Percentiles rank a stretch among this genome's conserved stretches.
Evolutionary conservation across 2,888 invertebrate genomes (phyloP).

Genomic region (Heliconius sara): DNA sequence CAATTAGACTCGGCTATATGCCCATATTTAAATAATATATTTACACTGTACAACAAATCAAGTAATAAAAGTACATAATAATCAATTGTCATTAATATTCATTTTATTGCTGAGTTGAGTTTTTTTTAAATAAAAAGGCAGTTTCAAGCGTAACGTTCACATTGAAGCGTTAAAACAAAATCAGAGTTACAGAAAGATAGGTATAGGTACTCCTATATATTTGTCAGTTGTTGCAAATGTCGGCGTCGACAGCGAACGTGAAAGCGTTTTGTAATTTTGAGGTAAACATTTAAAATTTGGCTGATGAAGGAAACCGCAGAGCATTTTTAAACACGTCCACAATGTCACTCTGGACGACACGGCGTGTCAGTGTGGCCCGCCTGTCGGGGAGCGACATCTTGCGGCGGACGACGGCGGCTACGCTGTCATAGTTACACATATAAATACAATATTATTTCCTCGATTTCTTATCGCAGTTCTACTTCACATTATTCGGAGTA

Average conservation of each 20-base stretch:
- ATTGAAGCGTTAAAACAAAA: constrained; percentile 1
- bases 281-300: constrained; percentile 46
- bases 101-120: neutral
- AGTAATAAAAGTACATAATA: neutral
- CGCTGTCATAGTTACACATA: neutral
- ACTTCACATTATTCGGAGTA: neutral
- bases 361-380: constrained; percentile 44
- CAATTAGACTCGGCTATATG: neutral
- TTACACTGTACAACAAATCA: constrained; percentile 8
- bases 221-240: constrained; percentile 42
- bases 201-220: neutral
- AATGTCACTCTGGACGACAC: constrained; percentile 47
- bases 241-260: constrained; percentile 48
- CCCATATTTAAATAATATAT: neutral
- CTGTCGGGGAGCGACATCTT: constrained; percentile 52
- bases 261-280: constrained; percentile 47
- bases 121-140: neutral
- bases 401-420: constrained; percentile 47
- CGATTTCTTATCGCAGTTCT: neutral
- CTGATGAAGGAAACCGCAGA: constrained; percentile 50
- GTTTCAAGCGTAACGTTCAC: constrained; percentile 2
- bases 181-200: neutral
- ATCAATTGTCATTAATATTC: constrained; percentile 11
- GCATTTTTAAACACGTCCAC: constrained; percentile 51
- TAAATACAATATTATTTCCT: neutral